Evolutionary conservation across 2,797 vertebrate species (phyloP), one percentile per base, ranked within the genome.

Genomic region (Spea hammondii): DNA sequence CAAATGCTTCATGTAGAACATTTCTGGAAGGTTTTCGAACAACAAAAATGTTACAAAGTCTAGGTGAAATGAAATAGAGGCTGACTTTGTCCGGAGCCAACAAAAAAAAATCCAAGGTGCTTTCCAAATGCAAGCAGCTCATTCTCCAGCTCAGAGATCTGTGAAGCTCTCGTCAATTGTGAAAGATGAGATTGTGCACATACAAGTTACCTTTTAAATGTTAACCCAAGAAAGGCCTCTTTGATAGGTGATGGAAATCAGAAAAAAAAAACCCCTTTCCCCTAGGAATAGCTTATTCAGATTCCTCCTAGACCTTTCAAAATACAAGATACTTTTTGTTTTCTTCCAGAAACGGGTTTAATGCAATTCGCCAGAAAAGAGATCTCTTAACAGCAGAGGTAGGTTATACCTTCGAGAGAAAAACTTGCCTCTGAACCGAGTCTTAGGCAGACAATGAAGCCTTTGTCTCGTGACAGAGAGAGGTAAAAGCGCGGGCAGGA

Each of bases 371-470:
- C 90, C 96, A 94, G 95, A 98, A 97, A 95, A 96, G 96, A 93
- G 94, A 96, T 97, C 96, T 97, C 91, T 92, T 98, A 89, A 93
- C 95, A 95, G 93, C 94, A 17, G 92, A 98, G 97, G 97, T 99
- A 94, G 94, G 97, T 90, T 95, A 93, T 93, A 94, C 90, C 91
- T 95, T 94, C 92, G 90, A 94, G 89, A 94, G 92, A 94, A 93
- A 83, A 79, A 83, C 83, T 85, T 57, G 66, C 84, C 85, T 88
- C 83, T 84, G 78, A 82, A 84, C 83, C 8, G 68, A 83, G 84
- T 72, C 76, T 84, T 84, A 84, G 86, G 64, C 51, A 83, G 83
- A 88, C 85, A 94, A 93, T 88, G 86, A 83, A 82, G 65, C 72
- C 90, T 89, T 91, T 94, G 91, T 93, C 83, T 77, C 65, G 75